These are phyloP conservation scores for Zonitis immaculata DNA, from an alignment of 2,888 invertebrate genomes.

Conservation along the genomic window DNA sequence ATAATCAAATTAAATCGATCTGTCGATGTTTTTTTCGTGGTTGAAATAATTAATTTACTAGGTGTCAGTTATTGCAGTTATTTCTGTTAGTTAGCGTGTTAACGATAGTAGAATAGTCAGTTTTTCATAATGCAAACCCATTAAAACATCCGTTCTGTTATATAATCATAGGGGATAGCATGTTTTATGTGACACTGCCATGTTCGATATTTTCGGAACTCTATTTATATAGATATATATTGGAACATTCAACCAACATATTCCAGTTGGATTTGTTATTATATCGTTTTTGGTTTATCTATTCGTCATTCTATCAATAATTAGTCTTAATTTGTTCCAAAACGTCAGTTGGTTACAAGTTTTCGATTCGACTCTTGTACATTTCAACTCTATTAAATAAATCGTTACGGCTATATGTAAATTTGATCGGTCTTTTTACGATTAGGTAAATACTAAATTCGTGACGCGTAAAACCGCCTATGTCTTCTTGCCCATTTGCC, in stretches of 20 bases:
- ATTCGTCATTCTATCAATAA: too few relatives aligned
- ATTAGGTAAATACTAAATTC: conserved; percentile 3
- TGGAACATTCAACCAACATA: too few relatives aligned
- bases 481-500: too few relatives aligned
- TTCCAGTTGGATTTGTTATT: too few relatives aligned
- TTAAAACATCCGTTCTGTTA: conserved; percentile 22
- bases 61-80: too few relatives aligned
- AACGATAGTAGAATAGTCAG: not conserved
- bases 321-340: conserved; percentile 8
- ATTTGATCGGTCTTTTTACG: conserved; percentile 1
- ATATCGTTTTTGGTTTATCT: conserved; percentile 21
- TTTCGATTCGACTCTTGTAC: not conserved
- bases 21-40: too few relatives aligned
- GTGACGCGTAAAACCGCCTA: conserved; percentile 2
- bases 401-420: not conserved
- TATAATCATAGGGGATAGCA: conserved; percentile 23
- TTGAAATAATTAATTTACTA: too few relatives aligned
- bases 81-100: not conserved
- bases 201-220: conserved; percentile 21
- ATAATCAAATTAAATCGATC: too few relatives aligned
- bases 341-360: too few relatives aligned
- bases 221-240: too few relatives aligned
- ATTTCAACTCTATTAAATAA: not conserved
- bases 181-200: conserved; percentile 27
- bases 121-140: conserved; percentile 21